Conservation (phyloP, 2,113 vertebrate species). For the Pogonocichla stellata region DNA sequence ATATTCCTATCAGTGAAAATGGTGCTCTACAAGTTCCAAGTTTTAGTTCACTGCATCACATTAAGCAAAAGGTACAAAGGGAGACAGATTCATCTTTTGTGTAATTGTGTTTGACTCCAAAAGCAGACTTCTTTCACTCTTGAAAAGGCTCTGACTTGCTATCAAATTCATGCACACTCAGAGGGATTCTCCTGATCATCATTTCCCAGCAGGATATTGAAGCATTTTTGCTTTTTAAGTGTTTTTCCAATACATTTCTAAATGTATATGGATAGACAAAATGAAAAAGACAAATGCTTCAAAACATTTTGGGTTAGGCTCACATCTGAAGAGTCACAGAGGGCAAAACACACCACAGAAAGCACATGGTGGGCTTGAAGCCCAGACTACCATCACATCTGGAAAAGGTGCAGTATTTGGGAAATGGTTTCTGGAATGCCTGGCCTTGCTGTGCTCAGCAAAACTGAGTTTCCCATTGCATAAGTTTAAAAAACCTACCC, state of each 20-base stretch:
- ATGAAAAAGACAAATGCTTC: background rate
- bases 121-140: background rate
- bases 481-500: background rate
- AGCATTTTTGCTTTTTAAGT: background rate
- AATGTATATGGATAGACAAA: background rate
- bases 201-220: background rate
- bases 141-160: background rate
- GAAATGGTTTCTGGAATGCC: background rate
- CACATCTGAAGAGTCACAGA: background rate
- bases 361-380: background rate
- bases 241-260: background rate
- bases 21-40: background rate
- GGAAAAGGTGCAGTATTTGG: background rate
- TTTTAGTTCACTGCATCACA: background rate
- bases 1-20: background rate
- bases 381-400: background rate
- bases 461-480: background rate
- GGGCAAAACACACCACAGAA: background rate
- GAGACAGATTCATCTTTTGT: background rate
- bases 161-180: background rate
- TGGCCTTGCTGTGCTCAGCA: background rate
- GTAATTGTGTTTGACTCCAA: background rate
- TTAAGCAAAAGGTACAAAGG: background rate
- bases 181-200: background rate
- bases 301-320: background rate